These are phyloP conservation scores for Oophaga sylvatica DNA, from an alignment of 2,797 vertebrate genomes.

Conservation along the genomic window DNA sequence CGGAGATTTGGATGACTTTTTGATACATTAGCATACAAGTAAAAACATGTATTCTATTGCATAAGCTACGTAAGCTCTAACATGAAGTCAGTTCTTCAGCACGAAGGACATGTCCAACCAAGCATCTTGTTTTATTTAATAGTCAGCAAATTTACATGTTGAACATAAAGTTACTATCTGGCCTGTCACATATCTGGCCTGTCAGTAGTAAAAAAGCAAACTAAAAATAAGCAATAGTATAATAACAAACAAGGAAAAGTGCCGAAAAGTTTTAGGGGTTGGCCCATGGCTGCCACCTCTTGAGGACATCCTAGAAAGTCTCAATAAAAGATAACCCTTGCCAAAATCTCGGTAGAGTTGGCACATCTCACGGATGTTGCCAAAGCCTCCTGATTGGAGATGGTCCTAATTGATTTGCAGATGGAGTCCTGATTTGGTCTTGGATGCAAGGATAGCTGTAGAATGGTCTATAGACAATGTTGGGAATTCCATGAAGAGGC, in stretches of 20 bases:
- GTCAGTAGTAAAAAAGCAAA: not conserved
- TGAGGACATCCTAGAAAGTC: no score
- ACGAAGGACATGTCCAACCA: not conserved
- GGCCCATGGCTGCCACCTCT: no score
- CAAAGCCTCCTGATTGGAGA: no score
- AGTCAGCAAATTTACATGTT: not conserved
- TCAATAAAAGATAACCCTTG: no score
- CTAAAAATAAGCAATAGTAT: not conserved
- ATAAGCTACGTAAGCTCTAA: slow-evolving; percentile 20
- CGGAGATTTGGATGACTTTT: slow-evolving; percentile 5
- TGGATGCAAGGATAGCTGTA: no score
- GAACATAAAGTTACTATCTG: not conserved
- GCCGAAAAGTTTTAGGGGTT: not conserved
- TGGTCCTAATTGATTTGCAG: no score
- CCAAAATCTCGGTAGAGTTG: no score
- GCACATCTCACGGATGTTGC: no score
- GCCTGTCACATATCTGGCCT: not conserved
- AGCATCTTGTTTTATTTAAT: slow-evolving; percentile 16
- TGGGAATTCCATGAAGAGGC: no score
- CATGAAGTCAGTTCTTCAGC: not conserved
- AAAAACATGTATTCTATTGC: slow-evolving; percentile 35
- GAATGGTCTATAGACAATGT: no score
- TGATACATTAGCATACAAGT: slow-evolving; percentile 34
- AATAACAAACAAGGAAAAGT: not conserved
- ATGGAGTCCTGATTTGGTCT: no score